These are phyloP conservation scores for Brachylomia viminalis DNA, from an alignment of 2,888 invertebrate genomes.

Conservation along the genomic window DNA sequence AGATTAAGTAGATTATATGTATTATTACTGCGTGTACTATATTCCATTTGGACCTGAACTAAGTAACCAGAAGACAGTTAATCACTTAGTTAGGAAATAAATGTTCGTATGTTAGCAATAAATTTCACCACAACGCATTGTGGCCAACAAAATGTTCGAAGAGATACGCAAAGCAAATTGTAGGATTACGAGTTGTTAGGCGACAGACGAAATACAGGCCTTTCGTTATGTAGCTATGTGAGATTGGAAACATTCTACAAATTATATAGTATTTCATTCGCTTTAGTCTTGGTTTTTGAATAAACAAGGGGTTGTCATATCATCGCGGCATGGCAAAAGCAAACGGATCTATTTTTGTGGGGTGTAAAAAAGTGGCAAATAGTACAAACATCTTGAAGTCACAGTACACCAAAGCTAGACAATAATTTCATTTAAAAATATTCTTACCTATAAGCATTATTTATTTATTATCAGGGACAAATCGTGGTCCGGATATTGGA, in stretches of 20 bases:
- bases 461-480: background rate
- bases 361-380: background rate
- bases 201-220: slow-evolving; percentile 29
- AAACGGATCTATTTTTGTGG: background rate
- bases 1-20: slow-evolving; percentile 25
- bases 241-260: background rate
- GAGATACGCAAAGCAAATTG: slow-evolving; percentile 51
- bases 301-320: no score
- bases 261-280: no score
- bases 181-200: slow-evolving; percentile 38
- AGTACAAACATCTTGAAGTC: background rate
- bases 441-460: background rate
- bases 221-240: slow-evolving; percentile 1
- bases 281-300: no score
- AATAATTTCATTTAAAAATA: background rate
- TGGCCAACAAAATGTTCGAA: slow-evolving; percentile 44
- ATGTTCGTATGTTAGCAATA: slow-evolving; percentile 51
- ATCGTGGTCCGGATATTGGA: background rate
- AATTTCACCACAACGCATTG: slow-evolving; percentile 47
- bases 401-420: background rate
- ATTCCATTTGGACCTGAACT: slow-evolving; percentile 29
- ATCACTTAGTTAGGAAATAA: slow-evolving; percentile 56
- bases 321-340: no score
- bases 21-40: slow-evolving; percentile 22
- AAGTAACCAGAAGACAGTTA: slow-evolving; percentile 47